A percentile compares a stretch with the other conserved stretches of the same genome.
These are phyloP conservation scores for Noctilio leporinus DNA, from an alignment of 2,113 vertebrate species.

Conservation along the genomic window DNA sequence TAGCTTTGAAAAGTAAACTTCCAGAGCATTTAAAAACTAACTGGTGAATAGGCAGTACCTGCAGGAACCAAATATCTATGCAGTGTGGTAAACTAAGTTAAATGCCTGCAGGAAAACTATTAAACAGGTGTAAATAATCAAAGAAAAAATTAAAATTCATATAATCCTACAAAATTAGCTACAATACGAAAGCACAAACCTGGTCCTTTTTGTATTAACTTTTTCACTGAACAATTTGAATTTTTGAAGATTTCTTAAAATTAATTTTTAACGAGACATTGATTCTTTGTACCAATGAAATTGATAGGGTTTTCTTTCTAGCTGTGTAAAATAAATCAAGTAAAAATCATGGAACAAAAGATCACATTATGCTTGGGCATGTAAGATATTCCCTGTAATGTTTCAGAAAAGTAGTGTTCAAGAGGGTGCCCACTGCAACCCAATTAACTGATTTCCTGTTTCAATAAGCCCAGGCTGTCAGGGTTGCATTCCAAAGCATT, in stretches of 20 bases:
- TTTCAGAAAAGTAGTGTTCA: neutral
- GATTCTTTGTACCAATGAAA: neutral
- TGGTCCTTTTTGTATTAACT: neutral
- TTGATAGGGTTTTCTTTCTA: neutral
- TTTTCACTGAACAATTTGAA: neutral
- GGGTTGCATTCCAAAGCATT: slow-evolving; percentile 8
- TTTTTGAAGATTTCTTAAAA: neutral
- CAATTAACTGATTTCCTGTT: slow-evolving; percentile 68
- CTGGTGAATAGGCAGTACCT: neutral
- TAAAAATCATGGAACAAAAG: neutral
- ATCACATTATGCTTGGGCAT: neutral
- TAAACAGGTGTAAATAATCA: neutral
- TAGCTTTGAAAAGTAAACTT: neutral
- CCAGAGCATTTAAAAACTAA: neutral
- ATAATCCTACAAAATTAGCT: neutral
- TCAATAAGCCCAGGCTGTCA: slow-evolving; percentile 50
- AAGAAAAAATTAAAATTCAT: neutral
- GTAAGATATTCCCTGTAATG: neutral
- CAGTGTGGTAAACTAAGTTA: neutral
- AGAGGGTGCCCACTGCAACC: neutral
- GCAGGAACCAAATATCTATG: neutral
- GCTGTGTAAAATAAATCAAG: neutral
- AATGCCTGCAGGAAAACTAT: neutral
- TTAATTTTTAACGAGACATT: neutral
- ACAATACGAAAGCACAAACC: neutral